These are phyloP conservation scores for Ceratotherium simum DNA, from an alignment of 2,113 vertebrate genomes.

Conservation along the genomic window DNA sequence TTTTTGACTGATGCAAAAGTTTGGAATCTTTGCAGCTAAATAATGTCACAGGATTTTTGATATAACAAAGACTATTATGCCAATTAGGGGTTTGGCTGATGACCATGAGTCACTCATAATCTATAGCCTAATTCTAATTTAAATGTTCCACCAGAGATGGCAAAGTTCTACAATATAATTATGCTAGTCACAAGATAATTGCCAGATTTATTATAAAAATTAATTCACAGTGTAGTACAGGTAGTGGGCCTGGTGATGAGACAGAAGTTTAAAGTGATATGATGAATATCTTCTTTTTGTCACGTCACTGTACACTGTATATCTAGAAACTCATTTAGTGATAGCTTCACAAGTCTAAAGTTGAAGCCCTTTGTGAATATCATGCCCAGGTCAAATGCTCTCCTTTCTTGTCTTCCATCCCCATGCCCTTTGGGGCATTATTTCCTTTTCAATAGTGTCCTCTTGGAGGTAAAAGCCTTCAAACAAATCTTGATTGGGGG, in stretches of 20 bases:
- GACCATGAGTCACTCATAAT: constrained; percentile 27
- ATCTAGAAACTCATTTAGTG: neutral
- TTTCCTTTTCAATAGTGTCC: neutral
- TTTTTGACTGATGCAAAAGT: neutral
- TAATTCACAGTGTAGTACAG: neutral
- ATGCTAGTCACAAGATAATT: constrained; percentile 11
- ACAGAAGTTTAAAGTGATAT: neutral
- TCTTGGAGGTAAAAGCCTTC: neutral
- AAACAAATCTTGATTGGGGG: constrained; percentile 13
- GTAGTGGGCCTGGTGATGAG: neutral
- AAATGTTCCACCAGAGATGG: constrained; percentile 2
- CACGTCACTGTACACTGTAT: neutral
- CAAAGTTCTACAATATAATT: constrained; percentile 45
- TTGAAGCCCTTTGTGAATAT: neutral
- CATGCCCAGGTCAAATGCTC: neutral
- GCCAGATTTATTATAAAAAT: neutral
- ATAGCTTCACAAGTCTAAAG: neutral
- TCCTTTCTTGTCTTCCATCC: neutral
- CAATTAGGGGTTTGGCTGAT: constrained; percentile 40
- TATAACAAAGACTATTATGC: constrained; percentile 34
- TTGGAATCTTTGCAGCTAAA: constrained; percentile 38
- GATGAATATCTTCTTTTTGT: neutral
- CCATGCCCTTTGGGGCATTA: neutral
- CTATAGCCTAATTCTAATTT: constrained; percentile 46
- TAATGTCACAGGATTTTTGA: constrained; percentile 44